Conservation (phyloP, 2,113 vertebrate species). For the Cairina moschata region DNA sequence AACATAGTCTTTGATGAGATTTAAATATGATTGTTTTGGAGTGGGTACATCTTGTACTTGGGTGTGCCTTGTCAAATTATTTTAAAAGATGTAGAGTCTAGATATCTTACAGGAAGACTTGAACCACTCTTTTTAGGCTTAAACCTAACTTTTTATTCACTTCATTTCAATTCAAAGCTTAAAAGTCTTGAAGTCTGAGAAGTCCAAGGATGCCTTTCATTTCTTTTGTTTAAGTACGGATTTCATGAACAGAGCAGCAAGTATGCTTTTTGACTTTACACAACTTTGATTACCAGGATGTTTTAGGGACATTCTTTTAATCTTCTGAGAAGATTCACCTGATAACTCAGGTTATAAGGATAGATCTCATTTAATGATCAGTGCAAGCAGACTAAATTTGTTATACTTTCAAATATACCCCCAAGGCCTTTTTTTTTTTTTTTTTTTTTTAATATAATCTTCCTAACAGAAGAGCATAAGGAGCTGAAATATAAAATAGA, state of each 20-base stretch:
- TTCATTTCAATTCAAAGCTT: neutral
- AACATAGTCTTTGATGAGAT: neutral
- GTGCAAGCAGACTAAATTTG: constrained; percentile 4
- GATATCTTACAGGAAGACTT: neutral
- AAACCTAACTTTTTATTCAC: neutral
- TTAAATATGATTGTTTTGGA: neutral
- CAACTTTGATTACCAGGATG: neutral
- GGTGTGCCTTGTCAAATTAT: neutral
- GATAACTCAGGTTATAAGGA: constrained; percentile 46
- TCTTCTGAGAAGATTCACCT: constrained; percentile 31
- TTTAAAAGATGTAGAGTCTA: neutral
- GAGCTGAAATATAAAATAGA: constrained; percentile 51
- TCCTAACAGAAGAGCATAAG: constrained; percentile 17
- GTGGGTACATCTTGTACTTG: neutral
- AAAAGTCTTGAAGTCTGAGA: neutral
- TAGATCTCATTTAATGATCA: constrained; percentile 46
- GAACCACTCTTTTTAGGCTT: neutral
- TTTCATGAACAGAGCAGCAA: constrained; percentile 10
- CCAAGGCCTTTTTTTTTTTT: no score
- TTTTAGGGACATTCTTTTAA: constrained; percentile 48
- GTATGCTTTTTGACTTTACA: neutral
- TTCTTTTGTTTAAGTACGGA: constrained; percentile 7
- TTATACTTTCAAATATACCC: constrained; percentile 19
- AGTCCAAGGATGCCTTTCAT: neutral
- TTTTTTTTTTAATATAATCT: constrained; percentile 23